Evolutionary conservation across 2,113 vertebrate species (phyloP).

Genomic region (Eurystomus gularis): DNA sequence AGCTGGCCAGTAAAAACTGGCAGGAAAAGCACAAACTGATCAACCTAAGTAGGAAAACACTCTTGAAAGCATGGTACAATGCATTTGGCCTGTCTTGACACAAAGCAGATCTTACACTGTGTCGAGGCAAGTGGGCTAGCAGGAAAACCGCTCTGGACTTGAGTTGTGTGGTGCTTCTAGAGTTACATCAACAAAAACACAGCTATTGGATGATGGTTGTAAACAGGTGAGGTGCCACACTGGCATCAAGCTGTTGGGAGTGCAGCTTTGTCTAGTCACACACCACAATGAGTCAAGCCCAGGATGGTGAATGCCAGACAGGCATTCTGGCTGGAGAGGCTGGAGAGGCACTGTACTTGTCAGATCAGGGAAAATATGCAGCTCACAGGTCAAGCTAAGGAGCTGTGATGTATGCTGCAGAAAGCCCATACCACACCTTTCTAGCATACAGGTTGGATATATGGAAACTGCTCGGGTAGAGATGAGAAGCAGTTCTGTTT

Average conservation of each 20-base stretch:
- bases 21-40: background rate
- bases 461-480: background rate
- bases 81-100: background rate
- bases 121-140: background rate
- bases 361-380: fast-evolving
- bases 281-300: fast-evolving
- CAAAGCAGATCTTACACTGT: too few species aligned
- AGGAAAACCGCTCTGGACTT: background rate
- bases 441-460: background rate
- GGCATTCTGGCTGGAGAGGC: too few species aligned
- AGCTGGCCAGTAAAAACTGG: background rate
- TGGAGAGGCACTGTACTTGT: too few species aligned
- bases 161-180: fast-evolving
- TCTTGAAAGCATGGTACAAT: background rate
- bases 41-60: background rate
- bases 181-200: fast-evolving
- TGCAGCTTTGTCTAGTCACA: background rate
- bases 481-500: background rate
- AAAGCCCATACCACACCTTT: background rate
- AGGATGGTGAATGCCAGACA: too few species aligned
- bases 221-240: too few species aligned
- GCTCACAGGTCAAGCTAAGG: background rate
- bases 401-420: fast-evolving
- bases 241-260: background rate
- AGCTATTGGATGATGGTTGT: too few species aligned